Conservation (phyloP, 2,113 vertebrate species). For the Eupsittula cactorum region DNA sequence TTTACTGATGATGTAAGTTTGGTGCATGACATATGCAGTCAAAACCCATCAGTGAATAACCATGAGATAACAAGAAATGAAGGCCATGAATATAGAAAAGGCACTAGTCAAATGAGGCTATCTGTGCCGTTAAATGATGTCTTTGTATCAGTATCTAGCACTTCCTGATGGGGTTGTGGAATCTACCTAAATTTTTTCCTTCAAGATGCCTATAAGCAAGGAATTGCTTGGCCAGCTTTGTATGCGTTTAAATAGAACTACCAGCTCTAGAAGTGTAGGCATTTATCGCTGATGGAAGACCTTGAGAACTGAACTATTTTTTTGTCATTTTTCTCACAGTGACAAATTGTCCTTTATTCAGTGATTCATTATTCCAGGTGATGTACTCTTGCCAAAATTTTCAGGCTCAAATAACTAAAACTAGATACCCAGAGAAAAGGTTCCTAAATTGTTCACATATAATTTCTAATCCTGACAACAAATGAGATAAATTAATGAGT, state of each 20-base stretch:
- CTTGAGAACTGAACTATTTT: neutral
- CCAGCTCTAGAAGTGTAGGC: neutral
- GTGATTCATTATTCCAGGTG: slow-evolving; percentile 35
- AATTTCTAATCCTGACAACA: neutral
- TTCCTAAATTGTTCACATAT: neutral
- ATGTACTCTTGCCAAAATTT: slow-evolving; percentile 34
- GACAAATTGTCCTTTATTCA: slow-evolving; percentile 20
- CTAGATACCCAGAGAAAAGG: neutral
- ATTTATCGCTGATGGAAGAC: slow-evolving; percentile 18
- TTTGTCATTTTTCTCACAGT: neutral
- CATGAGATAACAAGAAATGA: neutral
- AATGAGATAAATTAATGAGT: slow-evolving; percentile 19
- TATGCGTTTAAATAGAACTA: neutral
- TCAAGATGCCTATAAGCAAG: neutral
- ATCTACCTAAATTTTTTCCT: neutral
- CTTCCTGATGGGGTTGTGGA: neutral
- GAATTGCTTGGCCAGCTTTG: neutral
- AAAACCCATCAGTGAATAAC: neutral
- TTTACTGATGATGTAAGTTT: neutral
- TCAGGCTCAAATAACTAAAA: slow-evolving; percentile 22
- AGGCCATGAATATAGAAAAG: neutral
- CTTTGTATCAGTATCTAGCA: neutral
- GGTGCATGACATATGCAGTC: neutral
- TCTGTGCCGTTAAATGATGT: neutral
- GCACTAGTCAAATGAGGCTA: neutral